Base-by-base conservation (phyloP, 2,797 vertebrate genomes). In the Chelmon rostratus region DNA sequence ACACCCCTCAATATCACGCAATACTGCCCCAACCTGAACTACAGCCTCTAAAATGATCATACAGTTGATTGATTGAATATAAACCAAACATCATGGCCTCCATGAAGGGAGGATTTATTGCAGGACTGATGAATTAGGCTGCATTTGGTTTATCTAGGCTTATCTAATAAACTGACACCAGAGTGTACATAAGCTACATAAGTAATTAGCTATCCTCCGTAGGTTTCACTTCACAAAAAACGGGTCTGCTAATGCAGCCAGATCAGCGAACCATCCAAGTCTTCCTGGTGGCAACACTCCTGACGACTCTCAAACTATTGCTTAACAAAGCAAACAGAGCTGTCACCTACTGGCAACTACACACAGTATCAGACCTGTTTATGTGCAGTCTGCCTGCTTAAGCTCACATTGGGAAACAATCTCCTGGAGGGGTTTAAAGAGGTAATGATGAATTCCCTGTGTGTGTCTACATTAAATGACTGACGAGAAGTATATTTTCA, bases 291-390 rank as follows among this genome's bases (percentile, higher is more conserved):
- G 49, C 61, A 75, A 49, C 50, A 18, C 52, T 64, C 19, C 69
- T 56, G 59, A 66, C 42, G 37, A 38, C 23, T 44, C 76, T 54
- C 72, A 82, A 44, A 75, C 40, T n/a, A 19, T 18, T 25, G 42
- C 52, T 68, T 42, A 62, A 61, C 23, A 82, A 63, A 35, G 53
- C 67, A 75, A 79, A 81, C 58, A 75, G 25, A 77, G 44, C 37
- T 0, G 1, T 19, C 38, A 37, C 3, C 38, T 5, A 76, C n/a
- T 65, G 25, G 28, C 42, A 44, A 62, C 23, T 15, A 50, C 18
- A 44, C 11, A 7, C 38, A 77, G 50, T n/a, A 61, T 31, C n/a
- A 47, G 44, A 38, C 28, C 44, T 23, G 74, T 77, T 70, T 23
- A n/a, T 16, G n/a, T 8, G 46, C 67, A 3, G 46, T 16, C 13